Evolutionary conservation across 2,888 invertebrate species (phyloP), one percentile per base, ranked within the genome.

Genomic region (Stramonita haemastoma): DNA sequence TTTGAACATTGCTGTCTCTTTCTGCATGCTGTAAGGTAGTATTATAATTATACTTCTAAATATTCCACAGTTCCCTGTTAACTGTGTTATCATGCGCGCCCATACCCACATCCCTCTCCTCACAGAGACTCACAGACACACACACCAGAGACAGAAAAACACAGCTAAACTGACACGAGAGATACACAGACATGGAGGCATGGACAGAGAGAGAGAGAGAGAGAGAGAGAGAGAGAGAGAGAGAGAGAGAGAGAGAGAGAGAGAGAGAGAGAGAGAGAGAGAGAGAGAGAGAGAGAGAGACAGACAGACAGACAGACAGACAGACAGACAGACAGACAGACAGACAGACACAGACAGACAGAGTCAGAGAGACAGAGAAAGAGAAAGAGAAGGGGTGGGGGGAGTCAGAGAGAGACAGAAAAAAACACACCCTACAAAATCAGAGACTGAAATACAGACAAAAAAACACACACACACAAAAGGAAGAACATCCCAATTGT

Each of bases 191-290:
- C 15, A 26, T 15, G 26, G 73, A 73, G 73, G 26, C 36, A 83
- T 0, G 13, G 46, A 83, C 36, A 83, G 81, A 83, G 22, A 83
- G 46, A 83, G 19, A 46, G 22, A 13, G 19, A 83, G 4, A 46
- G 22, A 22, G 46, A n/a, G 32, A 77, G 32, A 77, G 77, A 77
- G 29, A 29, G 29, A 77, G 29, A 60, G 17, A 86, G 34, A 60
- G 66, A 36, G 66, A 22, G 70, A 29, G 70, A 84, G 66, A 84
- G 66, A 88, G n/a, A 88, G 60, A 88, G 36, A 66, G 56, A 70
- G 84, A 85, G 57, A 70, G 57, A 84, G 22, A 70, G 84, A 84
- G 84, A 66, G 83, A 88, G 36, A 88, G 60, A 84, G 60, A 84
- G 34, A 84, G 66, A 70, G 84, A 70, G 46, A 73, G 46, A 85